phyloP scores from a whole-genome alignment of 2,113 vertebrate species.

The Takifugu flavidus region DNA sequence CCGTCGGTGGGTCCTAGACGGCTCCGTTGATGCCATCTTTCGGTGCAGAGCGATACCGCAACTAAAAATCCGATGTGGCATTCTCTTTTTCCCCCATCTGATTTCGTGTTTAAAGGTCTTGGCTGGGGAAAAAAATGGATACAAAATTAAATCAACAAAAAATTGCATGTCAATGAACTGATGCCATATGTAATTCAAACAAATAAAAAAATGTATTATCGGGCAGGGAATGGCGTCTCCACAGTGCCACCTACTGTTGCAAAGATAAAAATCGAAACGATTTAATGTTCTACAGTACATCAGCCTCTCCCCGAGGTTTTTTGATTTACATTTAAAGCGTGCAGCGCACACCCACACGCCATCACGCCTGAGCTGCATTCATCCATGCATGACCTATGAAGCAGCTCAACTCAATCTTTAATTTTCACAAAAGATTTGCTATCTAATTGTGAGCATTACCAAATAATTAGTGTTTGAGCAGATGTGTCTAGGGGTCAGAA shows the following conservation, averaged over 20 bases:
- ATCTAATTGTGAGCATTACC: neutral
- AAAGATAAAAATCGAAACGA: neutral
- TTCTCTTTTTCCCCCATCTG: neutral
- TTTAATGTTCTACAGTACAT: neutral
- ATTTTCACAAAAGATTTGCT: neutral
- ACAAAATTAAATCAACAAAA: neutral
- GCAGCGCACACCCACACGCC: neutral
- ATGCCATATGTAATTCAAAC: neutral
- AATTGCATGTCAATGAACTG: neutral
- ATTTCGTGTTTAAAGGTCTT: neutral
- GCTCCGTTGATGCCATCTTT: constrained; percentile 48
- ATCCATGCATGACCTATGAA: neutral
- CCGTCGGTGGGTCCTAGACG: constrained; percentile 4
- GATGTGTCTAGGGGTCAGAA: neutral
- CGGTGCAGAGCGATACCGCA: constrained; percentile 30
- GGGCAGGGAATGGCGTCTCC: neutral
- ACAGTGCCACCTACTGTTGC: constrained; percentile 46
- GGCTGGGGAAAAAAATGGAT: neutral
- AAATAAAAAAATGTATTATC: neutral
- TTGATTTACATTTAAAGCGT: neutral
- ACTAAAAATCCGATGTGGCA: too few species aligned
- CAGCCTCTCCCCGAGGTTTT: constrained; percentile 2
- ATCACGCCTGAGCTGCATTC: neutral
- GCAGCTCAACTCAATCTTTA: neutral
- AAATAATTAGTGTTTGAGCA: neutral